Evolutionary conservation across 23 tunicate genomes (phyloP).

Genomic region (Styela clava): DNA sequence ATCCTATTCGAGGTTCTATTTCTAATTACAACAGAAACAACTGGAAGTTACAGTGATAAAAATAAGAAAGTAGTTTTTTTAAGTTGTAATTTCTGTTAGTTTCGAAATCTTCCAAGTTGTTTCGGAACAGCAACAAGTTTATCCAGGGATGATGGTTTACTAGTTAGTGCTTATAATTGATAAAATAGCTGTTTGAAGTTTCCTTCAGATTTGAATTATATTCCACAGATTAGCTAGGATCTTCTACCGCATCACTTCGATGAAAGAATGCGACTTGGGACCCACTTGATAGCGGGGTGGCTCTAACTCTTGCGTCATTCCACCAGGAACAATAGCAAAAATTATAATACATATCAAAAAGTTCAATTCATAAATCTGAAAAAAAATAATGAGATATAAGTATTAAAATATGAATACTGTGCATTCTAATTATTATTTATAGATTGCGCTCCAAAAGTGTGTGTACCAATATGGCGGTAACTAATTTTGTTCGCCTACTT

Average conservation of each 20-base stretch:
- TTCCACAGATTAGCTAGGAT: not conserved
- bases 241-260: not conserved
- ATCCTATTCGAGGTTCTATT: too few species aligned
- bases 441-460: too few species aligned
- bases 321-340: constrained; percentile 8
- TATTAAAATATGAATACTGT: too few species aligned
- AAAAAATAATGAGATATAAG: not conserved
- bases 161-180: not conserved
- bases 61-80: not conserved
- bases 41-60: not conserved
- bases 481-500: too few species aligned
- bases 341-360: constrained; percentile 20
- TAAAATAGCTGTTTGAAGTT: not conserved
- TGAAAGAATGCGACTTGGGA: not conserved
- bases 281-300: not conserved
- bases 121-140: not conserved
- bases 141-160: too few species aligned
- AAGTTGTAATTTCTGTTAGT: not conserved
- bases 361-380: not conserved
- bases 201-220: not conserved
- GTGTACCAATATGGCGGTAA: too few species aligned
- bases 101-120: not conserved
- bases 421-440: too few species aligned
- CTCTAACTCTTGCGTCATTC: constrained; percentile 1
- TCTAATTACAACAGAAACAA: too few species aligned